Evolutionary conservation across 2,888 invertebrate genomes (phyloP).

Genomic region (Cybosia mesomella): DNA sequence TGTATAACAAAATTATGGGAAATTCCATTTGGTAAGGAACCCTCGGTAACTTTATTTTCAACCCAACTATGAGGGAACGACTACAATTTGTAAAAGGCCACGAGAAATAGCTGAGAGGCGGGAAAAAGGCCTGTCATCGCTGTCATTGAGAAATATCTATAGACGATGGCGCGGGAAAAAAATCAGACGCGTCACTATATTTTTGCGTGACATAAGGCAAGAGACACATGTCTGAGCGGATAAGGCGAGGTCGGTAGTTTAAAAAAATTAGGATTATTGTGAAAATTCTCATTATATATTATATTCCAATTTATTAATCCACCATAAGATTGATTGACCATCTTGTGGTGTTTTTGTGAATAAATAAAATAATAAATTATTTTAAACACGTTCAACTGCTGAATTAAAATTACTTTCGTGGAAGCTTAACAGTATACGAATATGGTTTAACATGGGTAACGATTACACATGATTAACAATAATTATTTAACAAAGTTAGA

Average conservation of each 20-base stretch:
- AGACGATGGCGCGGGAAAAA: constrained; percentile 67
- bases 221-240: constrained; percentile 43
- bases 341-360: not conserved
- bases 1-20: constrained; percentile 80
- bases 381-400: not conserved
- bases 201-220: constrained; percentile 66
- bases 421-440: constrained; percentile 1
- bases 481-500: not conserved
- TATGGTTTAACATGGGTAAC: constrained; percentile 19
- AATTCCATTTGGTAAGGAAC: constrained; percentile 79
- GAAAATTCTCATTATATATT: not conserved
- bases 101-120: constrained; percentile 79
- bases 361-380: not conserved
- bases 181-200: constrained; percentile 79
- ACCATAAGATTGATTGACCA: not conserved
- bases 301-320: not conserved
- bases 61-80: constrained; percentile 74
- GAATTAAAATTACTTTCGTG: not conserved
- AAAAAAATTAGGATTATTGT: not conserved
- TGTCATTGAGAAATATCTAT: constrained; percentile 79
- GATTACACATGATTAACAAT: constrained; percentile 11
- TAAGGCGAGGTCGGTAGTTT: constrained; percentile 3
- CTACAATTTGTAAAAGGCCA: constrained; percentile 81
- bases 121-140: constrained; percentile 82
- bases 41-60: constrained; percentile 77